Base-by-base conservation (phyloP, 2,113 vertebrate genomes). In the Electrona antarctica region DNA sequence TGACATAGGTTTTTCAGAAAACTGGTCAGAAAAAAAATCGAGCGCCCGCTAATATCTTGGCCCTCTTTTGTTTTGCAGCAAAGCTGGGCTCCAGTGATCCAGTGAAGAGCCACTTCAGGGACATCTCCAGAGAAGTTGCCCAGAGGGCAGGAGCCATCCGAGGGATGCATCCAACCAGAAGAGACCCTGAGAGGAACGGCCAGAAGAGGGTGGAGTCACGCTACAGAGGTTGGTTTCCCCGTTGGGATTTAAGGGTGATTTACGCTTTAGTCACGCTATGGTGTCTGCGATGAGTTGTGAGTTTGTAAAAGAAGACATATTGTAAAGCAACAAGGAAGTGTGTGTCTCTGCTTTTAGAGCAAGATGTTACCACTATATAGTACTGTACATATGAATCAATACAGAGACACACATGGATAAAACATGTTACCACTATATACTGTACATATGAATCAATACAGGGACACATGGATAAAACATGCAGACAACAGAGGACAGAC, bases 51-150 rank as follows among this genome's bases (percentile, higher is more conserved):
- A 41, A 41, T 55, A 33, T 21, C 15, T 60, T 14, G 60, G 8
- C 3, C 1, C 29, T 45, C 58, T 52, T 14, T 58, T 90, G 64
- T 65, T 84, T 86, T 85, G 21, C 75, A 98, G 97, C 91, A 69
- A 96, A 95, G 87, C 77, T 93, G 11, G 80, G 68, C 64, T 81
- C 87, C 64, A 83, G 8, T 0, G 95, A 97, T 63, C 93, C 93
- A 21, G 21, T 21, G 11, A 96, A 91, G 70, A 94, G 92, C 74
- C 94, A 89, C 60, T 67, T 96, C 0, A 93, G 89, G 84, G 96
- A 98, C 3, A 83, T 97, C 77, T 97, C 95, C 71, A 93, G 92
- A 83, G 97, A 98, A 80, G 95, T 93, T 65, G 95, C 96, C 68
- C 93, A 96, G 73, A 95, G 89, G 87, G 95, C 93, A 28, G 89